Evolutionary conservation across 30 jellyfish, hydroid and myxozoan genomes (phyloP).

Genomic region (Turritopsis dohrnii): DNA sequence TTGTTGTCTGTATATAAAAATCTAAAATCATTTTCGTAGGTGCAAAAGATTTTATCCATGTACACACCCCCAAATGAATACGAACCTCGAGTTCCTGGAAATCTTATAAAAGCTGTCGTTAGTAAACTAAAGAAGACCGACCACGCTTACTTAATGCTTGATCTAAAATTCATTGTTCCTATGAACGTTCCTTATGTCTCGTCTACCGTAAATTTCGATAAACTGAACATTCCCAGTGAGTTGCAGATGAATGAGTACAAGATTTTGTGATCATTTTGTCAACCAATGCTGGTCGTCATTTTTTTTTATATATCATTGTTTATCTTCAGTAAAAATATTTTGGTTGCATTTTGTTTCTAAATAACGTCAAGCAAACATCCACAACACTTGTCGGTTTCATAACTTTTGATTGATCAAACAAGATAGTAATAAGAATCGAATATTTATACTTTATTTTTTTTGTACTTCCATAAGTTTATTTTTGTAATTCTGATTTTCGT

Average conservation of each 20-base stretch:
- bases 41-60: constrained; percentile 85
- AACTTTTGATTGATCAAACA: not conserved
- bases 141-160: constrained; percentile 60
- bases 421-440: not conserved
- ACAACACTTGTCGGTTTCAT: not conserved
- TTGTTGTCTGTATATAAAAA: not conserved
- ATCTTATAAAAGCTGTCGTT: constrained; percentile 76
- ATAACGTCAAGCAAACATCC: too few relatives aligned
- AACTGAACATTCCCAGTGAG: constrained; percentile 43
- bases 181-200: constrained; percentile 80
- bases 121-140: constrained; percentile 66
- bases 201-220: constrained; percentile 73
- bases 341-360: too few relatives aligned
- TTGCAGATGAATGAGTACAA: constrained; percentile 21
- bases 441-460: not conserved
- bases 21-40: constrained; percentile 33
- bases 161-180: constrained; percentile 60
- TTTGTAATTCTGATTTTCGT: not conserved
- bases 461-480: not conserved
- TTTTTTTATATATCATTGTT: too few relatives aligned
- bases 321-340: too few relatives aligned
- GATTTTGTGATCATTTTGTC: constrained; percentile 31
- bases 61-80: constrained; percentile 93
- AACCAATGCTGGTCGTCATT: not conserved
- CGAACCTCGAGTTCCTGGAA: constrained; percentile 94